These are phyloP conservation scores for Platalea minor DNA, from an alignment of 2,797 vertebrate species.

Conservation along the genomic window DNA sequence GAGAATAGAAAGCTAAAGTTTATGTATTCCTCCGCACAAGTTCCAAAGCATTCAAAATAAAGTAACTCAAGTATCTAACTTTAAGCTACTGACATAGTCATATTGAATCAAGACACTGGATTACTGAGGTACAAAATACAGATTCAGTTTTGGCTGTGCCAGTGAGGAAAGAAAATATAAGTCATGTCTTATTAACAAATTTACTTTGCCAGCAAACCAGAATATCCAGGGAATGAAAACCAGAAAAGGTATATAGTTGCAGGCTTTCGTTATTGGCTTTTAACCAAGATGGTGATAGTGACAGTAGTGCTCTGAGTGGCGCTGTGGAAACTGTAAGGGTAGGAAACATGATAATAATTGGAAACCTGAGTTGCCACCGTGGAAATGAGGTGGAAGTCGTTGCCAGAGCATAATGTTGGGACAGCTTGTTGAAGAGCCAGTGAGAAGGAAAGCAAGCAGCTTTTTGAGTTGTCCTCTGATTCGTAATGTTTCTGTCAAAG, in stretches of 20 bases:
- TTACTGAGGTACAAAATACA: not conserved
- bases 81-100: not conserved
- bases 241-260: not conserved
- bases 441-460: not conserved
- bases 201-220: not conserved
- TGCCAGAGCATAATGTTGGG: not conserved
- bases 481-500: not conserved
- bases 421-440: not conserved
- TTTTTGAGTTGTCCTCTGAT: not conserved
- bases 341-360: not conserved
- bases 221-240: not conserved
- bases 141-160: not conserved
- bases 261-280: not conserved
- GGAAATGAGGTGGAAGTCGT: not conserved
- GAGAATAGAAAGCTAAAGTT: not conserved
- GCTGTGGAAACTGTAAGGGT: not conserved
- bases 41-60: not conserved
- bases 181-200: not conserved
- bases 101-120: not conserved
- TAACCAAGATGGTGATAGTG: not conserved
- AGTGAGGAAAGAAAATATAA: not conserved
- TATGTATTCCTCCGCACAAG: not conserved
- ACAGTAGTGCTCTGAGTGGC: not conserved
- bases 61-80: not conserved
- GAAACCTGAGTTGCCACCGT: not conserved